These are phyloP conservation scores for Drosophila bifasciata DNA, from an alignment of 1,140 invertebrate species.

Conservation along the genomic window DNA sequence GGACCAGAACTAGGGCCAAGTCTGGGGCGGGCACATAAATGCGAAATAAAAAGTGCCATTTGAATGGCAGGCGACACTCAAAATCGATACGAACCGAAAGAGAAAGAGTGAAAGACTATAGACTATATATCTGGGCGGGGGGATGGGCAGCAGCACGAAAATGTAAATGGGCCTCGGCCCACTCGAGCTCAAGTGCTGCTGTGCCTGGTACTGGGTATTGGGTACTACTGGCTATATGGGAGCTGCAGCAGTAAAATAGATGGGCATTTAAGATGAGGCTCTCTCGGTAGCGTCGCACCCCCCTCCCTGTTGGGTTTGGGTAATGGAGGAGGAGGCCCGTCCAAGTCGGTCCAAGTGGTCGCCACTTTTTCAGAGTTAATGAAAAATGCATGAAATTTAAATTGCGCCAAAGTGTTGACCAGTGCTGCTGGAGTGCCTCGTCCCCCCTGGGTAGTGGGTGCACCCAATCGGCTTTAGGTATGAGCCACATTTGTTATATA, in stretches of 20 bases:
- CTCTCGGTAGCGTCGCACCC: conserved; percentile 15
- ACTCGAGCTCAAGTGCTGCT: conserved; percentile 47
- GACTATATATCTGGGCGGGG: conserved; percentile 2
- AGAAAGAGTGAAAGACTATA: not conserved
- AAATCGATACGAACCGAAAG: conserved; percentile 71
- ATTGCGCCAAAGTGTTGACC: conserved; percentile 75
- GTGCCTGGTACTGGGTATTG: too few relatives aligned
- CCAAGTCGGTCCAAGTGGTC: conserved; percentile 50
- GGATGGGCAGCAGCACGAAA: conserved; percentile 30
- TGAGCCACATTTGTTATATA: conserved; percentile 35
- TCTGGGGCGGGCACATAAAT: conserved; percentile 68
- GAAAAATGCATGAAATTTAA: conserved; percentile 82
- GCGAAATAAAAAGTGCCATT: conserved; percentile 79
- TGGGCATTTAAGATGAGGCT: conserved; percentile 74
- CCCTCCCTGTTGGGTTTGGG: conserved; percentile 26
- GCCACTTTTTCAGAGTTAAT: conserved; percentile 63
- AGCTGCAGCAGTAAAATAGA: conserved; percentile 68
- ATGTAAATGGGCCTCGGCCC: conserved; percentile 60
- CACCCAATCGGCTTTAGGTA: conserved; percentile 19
- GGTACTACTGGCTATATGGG: conserved; percentile 47
- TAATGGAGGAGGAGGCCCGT: conserved; percentile 30
- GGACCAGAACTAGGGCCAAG: conserved; percentile 22
- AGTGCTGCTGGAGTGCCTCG: conserved; percentile 14
- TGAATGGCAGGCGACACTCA: conserved; percentile 81
- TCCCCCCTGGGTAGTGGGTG: not conserved